Evolutionary conservation across 2,113 vertebrate genomes (phyloP).

Genomic region (Oncorhynchus masou): DNA sequence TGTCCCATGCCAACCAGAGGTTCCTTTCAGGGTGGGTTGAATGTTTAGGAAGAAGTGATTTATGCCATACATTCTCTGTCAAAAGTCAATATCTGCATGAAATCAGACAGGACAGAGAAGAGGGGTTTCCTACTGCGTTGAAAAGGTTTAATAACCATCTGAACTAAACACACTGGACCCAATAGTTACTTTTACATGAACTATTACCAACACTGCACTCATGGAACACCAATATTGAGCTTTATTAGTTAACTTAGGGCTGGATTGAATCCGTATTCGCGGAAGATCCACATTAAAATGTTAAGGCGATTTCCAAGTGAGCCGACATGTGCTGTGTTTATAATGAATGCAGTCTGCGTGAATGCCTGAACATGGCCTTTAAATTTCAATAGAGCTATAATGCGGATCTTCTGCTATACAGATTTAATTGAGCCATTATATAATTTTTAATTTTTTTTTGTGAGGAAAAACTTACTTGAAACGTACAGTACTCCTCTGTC

Average conservation of each 20-base stretch:
- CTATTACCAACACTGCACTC: constrained; percentile 11
- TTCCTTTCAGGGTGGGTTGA: constrained; percentile 39
- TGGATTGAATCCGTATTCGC: too few species aligned
- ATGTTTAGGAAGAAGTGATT: constrained; percentile 53
- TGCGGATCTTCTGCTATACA: too few species aligned
- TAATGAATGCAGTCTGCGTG: too few species aligned
- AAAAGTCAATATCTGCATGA: constrained; percentile 58
- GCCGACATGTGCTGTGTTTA: too few species aligned
- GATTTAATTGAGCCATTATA: too few species aligned
- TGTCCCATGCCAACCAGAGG: constrained; percentile 39
- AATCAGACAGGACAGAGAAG: constrained; percentile 49
- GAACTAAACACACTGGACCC: constrained; percentile 31
- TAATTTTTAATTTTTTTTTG: background rate
- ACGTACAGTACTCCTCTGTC: background rate
- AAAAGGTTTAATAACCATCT: constrained; percentile 53
- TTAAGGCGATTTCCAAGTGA: too few species aligned
- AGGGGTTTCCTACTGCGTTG: constrained; percentile 54
- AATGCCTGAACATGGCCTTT: too few species aligned
- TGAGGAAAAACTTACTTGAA: background rate
- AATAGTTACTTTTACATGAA: constrained; percentile 27
- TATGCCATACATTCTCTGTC: constrained; percentile 49
- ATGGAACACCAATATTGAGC: constrained; percentile 2
- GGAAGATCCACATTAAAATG: too few species aligned
- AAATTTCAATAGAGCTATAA: too few species aligned
- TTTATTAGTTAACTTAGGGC: background rate